Conservation (phyloP, 1,140 invertebrate species). For the Lepidurus couesii region DNA sequence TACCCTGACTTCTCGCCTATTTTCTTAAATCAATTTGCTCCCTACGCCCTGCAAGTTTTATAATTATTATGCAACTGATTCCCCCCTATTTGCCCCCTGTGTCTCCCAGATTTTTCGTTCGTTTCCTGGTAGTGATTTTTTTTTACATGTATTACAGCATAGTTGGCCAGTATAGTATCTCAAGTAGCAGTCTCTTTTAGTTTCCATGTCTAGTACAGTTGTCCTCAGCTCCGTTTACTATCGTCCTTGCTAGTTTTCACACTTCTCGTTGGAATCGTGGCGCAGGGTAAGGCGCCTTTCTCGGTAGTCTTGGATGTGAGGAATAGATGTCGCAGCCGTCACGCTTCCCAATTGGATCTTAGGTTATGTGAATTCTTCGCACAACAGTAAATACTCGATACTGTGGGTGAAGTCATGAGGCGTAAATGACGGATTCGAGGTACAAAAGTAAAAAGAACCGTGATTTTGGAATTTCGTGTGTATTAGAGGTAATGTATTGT, state of each 20-base stretch:
- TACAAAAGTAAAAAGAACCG: too few relatives aligned
- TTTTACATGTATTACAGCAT: constrained; percentile 18
- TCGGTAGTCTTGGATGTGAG: too few relatives aligned
- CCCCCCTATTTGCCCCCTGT: neutral
- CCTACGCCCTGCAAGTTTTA: constrained; percentile 14
- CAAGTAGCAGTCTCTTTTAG: neutral
- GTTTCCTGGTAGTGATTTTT: neutral
- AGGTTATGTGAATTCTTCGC: too few relatives aligned
- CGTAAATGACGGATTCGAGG: too few relatives aligned
- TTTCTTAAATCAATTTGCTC: constrained; percentile 10
- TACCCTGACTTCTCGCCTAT: neutral
- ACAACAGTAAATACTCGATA: too few relatives aligned
- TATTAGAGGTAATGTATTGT: too few relatives aligned
- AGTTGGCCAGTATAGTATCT: constrained; percentile 22
- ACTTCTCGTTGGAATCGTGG: neutral
- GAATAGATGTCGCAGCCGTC: too few relatives aligned
- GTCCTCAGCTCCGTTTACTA: neutral
- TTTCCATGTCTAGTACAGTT: neutral
- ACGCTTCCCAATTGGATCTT: too few relatives aligned
- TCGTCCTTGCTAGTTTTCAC: neutral
- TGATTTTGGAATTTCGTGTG: too few relatives aligned
- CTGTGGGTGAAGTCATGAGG: too few relatives aligned
- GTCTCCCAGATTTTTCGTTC: neutral
- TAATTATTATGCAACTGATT: neutral
- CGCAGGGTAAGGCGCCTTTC: too few relatives aligned